Conservation (phyloP, 2,113 vertebrate genomes). For the Okapia johnstoni region DNA sequence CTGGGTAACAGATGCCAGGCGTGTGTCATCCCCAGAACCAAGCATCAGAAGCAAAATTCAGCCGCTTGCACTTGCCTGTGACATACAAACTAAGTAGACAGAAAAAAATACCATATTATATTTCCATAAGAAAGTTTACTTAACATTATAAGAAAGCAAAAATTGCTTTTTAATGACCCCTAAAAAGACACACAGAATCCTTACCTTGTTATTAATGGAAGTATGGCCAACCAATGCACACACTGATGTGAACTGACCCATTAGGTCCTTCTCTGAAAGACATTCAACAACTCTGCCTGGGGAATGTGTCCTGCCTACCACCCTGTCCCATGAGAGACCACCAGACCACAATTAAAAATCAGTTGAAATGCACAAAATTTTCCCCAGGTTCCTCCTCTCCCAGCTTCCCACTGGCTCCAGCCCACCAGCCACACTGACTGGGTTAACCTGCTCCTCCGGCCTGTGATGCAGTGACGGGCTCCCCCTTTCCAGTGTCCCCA, state of each 20-base stretch:
- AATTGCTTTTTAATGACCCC: not conserved
- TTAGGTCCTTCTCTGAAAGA: not conserved
- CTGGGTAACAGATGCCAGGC: not conserved
- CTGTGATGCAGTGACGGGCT: not conserved
- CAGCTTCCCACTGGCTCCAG: not conserved
- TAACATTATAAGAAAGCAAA: not conserved
- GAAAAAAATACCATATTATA: not conserved
- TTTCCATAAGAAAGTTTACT: not conserved
- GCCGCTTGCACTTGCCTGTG: not conserved
- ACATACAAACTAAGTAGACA: not conserved
- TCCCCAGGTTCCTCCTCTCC: not conserved
- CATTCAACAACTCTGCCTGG: not conserved
- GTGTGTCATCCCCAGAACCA: not conserved
- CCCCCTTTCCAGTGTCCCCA: not conserved
- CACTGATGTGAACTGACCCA: not conserved
- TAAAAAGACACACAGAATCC: not conserved
- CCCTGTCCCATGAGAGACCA: not conserved
- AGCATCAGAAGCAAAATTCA: not conserved
- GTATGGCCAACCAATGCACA: not conserved
- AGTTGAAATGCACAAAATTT: not conserved
- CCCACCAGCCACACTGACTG: not conserved
- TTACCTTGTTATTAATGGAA: not conserved
- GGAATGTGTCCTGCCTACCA: not conserved
- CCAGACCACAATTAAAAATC: not conserved
- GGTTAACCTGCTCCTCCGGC: not conserved